Percentiles rank a stretch among this genome's conserved stretches.
Evolutionary conservation across 2,888 invertebrate species (phyloP).

Genomic region (Drosophila mercatorum): DNA sequence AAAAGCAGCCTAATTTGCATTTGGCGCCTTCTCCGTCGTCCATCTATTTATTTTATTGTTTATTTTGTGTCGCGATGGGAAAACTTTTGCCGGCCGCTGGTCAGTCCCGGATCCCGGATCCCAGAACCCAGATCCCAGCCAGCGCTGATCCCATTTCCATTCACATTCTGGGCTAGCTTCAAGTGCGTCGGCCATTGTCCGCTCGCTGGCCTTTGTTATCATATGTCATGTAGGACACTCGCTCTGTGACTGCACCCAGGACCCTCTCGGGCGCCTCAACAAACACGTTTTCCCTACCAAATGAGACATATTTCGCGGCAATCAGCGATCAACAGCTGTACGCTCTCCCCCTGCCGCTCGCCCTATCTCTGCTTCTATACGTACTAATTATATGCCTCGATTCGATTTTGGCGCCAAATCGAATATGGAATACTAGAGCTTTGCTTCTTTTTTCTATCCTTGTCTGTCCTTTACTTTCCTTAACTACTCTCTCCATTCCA

Average conservation of each 20-base stretch:
- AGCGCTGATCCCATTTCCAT: slow-evolving; percentile 17
- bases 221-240: slow-evolving; percentile 71
- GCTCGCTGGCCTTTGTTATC: slow-evolving; percentile 61
- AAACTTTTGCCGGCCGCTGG: slow-evolving; percentile 52
- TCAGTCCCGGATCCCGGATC: slow-evolving; percentile 25
- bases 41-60: slow-evolving; percentile 54
- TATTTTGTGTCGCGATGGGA: slow-evolving; percentile 45
- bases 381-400: slow-evolving; percentile 57
- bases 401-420: slow-evolving; percentile 56
- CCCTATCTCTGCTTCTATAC: not conserved
- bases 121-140: not conserved
- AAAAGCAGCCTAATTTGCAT: slow-evolving; percentile 62
- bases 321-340: slow-evolving; percentile 66
- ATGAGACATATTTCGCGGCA: slow-evolving; percentile 72
- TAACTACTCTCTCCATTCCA: no score
- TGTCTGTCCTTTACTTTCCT: no score
- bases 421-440: not conserved
- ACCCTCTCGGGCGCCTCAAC: slow-evolving; percentile 5
- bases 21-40: slow-evolving; percentile 52
- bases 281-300: slow-evolving; percentile 54
- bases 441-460: no score
- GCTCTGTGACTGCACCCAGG: slow-evolving; percentile 5
- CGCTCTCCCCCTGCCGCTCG: not conserved
- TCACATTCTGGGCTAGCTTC: slow-evolving; percentile 7
- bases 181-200: slow-evolving; percentile 37